phyloP scores from a whole-genome alignment of 2,888 invertebrate genomes.

The Syrphus vitripennis region DNA sequence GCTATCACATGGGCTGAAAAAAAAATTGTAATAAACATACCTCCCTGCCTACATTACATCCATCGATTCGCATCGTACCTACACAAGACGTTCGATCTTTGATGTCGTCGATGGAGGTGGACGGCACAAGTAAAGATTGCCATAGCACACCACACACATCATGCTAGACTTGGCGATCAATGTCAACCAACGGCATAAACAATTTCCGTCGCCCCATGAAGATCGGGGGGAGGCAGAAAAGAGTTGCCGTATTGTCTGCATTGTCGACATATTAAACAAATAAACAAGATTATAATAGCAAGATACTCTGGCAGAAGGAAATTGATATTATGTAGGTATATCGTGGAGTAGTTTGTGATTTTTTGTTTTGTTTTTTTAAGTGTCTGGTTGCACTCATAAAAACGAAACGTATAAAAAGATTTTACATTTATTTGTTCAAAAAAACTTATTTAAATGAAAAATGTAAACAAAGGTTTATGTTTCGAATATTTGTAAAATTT shows the following conservation, averaged over 20 bases:
- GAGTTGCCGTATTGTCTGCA: conserved; percentile 41
- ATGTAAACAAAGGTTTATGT: background rate
- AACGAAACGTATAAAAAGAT: background rate
- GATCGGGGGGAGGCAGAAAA: conserved; percentile 37
- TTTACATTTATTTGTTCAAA: background rate
- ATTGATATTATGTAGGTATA: background rate
- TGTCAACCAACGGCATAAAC: conserved; percentile 39
- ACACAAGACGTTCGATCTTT: conserved; percentile 15
- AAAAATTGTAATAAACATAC: background rate
- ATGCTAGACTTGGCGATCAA: conserved; percentile 51
- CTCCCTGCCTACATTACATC: conserved; percentile 18
- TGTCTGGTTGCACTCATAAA: background rate
- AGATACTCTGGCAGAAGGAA: background rate
- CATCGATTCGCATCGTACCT: conserved; percentile 20
- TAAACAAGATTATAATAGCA: too few relatives aligned
- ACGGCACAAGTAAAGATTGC: conserved; percentile 49
- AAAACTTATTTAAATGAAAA: background rate
- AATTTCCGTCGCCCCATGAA: background rate
- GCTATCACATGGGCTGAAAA: conserved; percentile 21
- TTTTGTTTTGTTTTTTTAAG: background rate
- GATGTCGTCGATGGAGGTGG: background rate
- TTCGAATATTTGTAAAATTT: too few relatives aligned
- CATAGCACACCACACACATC: conserved; percentile 38
- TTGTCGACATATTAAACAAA: background rate
- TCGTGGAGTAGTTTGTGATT: background rate